phyloP scores from a whole-genome alignment of 2,797 vertebrate genomes.

The Cheirogaleus major region DNA sequence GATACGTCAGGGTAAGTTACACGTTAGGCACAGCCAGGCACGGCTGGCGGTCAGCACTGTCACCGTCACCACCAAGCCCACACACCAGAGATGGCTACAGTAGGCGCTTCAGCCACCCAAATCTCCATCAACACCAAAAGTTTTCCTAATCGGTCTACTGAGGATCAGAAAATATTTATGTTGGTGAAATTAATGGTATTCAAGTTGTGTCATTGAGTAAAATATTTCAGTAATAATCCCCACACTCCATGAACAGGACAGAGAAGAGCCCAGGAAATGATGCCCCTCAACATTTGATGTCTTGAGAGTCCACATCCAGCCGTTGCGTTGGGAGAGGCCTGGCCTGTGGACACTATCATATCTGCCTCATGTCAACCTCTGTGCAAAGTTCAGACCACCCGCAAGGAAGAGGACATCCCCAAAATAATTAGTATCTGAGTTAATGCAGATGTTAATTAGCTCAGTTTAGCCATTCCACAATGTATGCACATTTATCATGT shows the following conservation, averaged over 20 bases:
- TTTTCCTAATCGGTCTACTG: not conserved
- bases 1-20: not conserved
- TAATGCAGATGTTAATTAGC: rapidly evolving
- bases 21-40: not conserved
- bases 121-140: not conserved
- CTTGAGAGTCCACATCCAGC: not conserved
- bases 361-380: not conserved
- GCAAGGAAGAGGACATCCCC: not conserved
- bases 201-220: not conserved
- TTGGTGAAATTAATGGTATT: not conserved
- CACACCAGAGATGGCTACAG: not conserved
- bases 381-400: not conserved
- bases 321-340: not conserved
- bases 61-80: not conserved
- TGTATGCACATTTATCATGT: not conserved
- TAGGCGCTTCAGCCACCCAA: not conserved
- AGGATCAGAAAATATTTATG: not conserved
- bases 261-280: not conserved
- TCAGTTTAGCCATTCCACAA: not conserved
- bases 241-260: not conserved
- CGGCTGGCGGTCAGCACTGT: not conserved
- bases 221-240: not conserved
- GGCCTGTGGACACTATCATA: not conserved
- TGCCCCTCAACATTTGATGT: not conserved
- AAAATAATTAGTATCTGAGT: not conserved